Base-by-base conservation (phyloP, 2,888 invertebrate genomes). In the Leptothorax acervorum region DNA sequence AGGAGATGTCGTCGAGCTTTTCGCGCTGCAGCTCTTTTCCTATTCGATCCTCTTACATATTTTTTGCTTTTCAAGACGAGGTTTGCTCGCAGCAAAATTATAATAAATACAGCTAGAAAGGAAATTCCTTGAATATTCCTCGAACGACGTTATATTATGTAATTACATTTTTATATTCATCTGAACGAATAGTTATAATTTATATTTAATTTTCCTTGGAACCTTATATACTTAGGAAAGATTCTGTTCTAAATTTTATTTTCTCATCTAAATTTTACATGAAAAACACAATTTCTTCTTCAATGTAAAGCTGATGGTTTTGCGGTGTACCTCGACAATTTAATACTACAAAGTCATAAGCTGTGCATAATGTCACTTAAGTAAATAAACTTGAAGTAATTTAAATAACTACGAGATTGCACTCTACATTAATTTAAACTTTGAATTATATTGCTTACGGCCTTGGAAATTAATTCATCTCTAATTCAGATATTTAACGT, bases 351-450 rank as follows among this genome's bases (percentile, higher is more conserved):
- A 35, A 11, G 39, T 23, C 23, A 23, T 76, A 76, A 68, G 23
- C 6, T 18, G 51, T 48, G n/a, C 53, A 68, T 68, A 68, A 68
- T 42, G 8, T 76, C 18, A 12, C 39, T 76, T 53, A 0, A 1
- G 28, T 11, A 35, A 57, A 23, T 48, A 53, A 23, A 42, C 23
- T 68, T 51, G 18, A 28, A 66, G 8, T 39, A 68, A 53, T 66
- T 76, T 63, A 62, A 48, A 74, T 74, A 76, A 28, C 23, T 42
- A n/a, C 31, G 12, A 28, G 45, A 74, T 8, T 65, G 39, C 18
- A 12, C 12, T 57, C 45, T 3, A 31, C 45, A 71, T 57, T 71
- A 71, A 71, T 79, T 71, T 71, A 57, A 70, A 60, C 73, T 57
- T 42, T 1, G 12, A 79, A 79, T 71, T 57, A 12, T 73, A 35